Percentiles rank a stretch among this genome's conserved stretches.
phyloP scores from a whole-genome alignment of 2,113 vertebrate genomes.

The Ariopsis seemanni region DNA sequence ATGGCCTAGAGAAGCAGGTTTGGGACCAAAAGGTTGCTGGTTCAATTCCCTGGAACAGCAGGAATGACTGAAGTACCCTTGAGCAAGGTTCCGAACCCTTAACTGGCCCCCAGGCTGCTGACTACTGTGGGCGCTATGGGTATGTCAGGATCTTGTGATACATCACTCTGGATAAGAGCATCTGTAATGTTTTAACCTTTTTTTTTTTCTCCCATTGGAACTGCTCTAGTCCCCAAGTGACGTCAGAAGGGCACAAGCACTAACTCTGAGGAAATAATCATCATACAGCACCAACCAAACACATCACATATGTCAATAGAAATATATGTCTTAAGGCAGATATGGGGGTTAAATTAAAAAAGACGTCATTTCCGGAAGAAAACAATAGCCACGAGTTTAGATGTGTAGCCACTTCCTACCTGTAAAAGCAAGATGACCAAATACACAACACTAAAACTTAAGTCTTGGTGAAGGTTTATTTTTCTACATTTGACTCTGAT shows the following conservation, averaged over 20 bases:
- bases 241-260: not conserved
- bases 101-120: no score
- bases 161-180: no score
- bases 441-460: not conserved
- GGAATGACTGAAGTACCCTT: no score
- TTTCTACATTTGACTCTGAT: not conserved
- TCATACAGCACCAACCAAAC: not conserved
- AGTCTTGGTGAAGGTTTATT: not conserved
- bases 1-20: no score
- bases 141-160: no score
- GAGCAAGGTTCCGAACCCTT: no score
- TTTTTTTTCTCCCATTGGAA: not conserved
- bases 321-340: not conserved
- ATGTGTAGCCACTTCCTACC: not conserved
- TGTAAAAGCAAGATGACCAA: not conserved
- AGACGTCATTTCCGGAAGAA: not conserved
- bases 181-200: no score
- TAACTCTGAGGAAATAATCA: not conserved
- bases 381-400: not conserved
- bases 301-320: not conserved
- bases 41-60: no score
- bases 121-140: no score
- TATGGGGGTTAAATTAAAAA: not conserved
- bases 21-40: no score
- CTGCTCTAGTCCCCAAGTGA: no score